Evolutionary conservation across 1,140 invertebrate species (phyloP), one percentile per base, ranked within the genome.

Genomic region (Drosophila sp.): DNA sequence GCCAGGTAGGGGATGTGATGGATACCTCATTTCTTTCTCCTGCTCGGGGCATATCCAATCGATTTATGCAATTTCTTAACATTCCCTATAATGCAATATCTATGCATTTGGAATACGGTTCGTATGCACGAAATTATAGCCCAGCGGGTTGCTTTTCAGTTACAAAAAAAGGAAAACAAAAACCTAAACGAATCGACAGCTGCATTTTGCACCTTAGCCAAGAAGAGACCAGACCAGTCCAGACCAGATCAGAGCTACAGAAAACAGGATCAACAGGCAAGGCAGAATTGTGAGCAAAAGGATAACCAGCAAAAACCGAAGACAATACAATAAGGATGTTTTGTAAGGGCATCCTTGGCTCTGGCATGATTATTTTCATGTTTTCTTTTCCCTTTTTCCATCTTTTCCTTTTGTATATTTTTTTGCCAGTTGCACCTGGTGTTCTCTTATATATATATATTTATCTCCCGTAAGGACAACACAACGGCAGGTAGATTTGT

Each of bases 341-440:
- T 50, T 50, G 44, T 23, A n/a, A 66, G 55, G 79, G 78, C 60
- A 85, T 85, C 77, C 77, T 71, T 69, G 60, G 35, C 4, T 17
- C 57, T 67, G 47, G 25, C 10, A 8, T 47, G 44, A 27, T 47
- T 38, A 29, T 44, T 29, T 65, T 55, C 17, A 29, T 33, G 23
- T 60, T 40, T 65, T 56, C 47, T 23, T 41, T 40, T 69, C 32
- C 54, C 56, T 63, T 32, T 68, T 40, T 60, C 4, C 35, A 38
- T 38, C 35, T 38, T 38, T 38, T 55, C 3, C 57, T 10, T 25
- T 29, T n/a, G 4, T 40, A 47, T 17, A 3, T 32, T 32, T 64
- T 67, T 73, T 60, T 17, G 63, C 63, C 66, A 66, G 50, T 63
- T 47, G 83, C 83, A 87, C 84, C 83, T 87, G 83, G 84, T 70